Percentiles rank a stretch among this genome's conserved stretches.
Evolutionary conservation across 2,113 vertebrate species (phyloP).

Genomic region (Nansenia antarctica): DNA sequence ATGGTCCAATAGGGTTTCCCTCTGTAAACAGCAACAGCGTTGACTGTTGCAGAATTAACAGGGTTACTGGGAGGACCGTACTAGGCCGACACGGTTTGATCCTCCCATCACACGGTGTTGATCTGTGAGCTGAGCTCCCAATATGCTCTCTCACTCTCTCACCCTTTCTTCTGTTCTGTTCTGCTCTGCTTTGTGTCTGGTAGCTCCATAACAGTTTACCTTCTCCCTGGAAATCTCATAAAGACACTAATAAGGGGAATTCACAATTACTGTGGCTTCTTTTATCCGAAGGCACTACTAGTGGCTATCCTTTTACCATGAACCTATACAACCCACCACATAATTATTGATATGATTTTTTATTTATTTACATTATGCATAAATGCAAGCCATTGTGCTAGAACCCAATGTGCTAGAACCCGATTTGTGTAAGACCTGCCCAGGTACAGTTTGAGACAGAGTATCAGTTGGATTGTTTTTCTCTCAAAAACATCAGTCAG

Average conservation of each 20-base stretch:
- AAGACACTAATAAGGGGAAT: constrained; percentile 35
- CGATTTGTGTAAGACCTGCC: too few species aligned
- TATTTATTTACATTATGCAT: too few species aligned
- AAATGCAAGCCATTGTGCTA: too few species aligned
- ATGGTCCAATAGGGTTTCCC: constrained; percentile 80
- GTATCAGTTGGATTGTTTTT: neutral
- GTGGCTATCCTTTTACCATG: too few species aligned
- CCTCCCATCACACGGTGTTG: constrained; percentile 34
- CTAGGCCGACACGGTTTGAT: constrained; percentile 43
- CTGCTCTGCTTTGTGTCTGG: constrained; percentile 18
- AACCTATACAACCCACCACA: too few species aligned
- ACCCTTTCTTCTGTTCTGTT: constrained; percentile 17
- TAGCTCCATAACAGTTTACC: constrained; percentile 13
- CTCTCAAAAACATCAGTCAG: neutral
- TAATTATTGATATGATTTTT: too few species aligned
- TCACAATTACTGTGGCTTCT: constrained; percentile 9
- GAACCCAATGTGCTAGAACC: too few species aligned
- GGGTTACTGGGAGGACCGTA: constrained; percentile 38
- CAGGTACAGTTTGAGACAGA: neutral
- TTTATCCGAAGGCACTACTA: neutral
- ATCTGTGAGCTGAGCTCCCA: constrained; percentile 11
- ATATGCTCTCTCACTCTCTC: constrained; percentile 1
- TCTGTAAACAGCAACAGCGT: constrained; percentile 81
- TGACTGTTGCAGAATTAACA: constrained; percentile 66
- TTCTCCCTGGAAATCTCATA: constrained; percentile 41